These are phyloP conservation scores for Amphipyra tragopoginis DNA, from an alignment of 2,888 invertebrate species.

Conservation along the genomic window DNA sequence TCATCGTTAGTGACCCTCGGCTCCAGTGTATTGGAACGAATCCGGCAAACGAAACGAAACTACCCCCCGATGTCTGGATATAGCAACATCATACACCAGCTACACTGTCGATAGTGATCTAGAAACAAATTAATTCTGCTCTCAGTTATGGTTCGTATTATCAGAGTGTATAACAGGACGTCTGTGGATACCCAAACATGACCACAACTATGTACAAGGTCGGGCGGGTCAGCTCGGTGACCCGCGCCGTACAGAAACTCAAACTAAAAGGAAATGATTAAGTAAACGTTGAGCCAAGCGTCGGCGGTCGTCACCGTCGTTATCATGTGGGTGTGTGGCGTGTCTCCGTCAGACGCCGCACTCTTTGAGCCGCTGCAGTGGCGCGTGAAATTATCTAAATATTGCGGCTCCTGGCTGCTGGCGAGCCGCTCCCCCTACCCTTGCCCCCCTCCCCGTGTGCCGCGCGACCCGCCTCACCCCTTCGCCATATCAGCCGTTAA, in stretches of 20 bases:
- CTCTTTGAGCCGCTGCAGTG: slow-evolving; percentile 47
- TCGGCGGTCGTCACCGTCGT: background rate
- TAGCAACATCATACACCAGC: too few species aligned
- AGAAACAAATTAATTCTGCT: too few species aligned
- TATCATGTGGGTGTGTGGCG: background rate
- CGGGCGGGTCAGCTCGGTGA: background rate
- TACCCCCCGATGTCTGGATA: too few species aligned
- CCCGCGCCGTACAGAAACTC: background rate
- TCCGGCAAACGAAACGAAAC: too few species aligned
- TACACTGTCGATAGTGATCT: too few species aligned
- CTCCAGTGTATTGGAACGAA: too few species aligned
- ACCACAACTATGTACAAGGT: background rate
- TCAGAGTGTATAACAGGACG: too few species aligned
- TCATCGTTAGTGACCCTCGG: too few species aligned
- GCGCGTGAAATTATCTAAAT: slow-evolving; percentile 49
- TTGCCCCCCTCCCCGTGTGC: background rate
- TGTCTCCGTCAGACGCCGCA: slow-evolving; percentile 14
- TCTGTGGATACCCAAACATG: too few species aligned
- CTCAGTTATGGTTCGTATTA: too few species aligned
- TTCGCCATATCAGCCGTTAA: slow-evolving; percentile 28
- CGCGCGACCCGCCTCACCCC: background rate
- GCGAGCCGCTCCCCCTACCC: background rate
- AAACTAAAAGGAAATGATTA: background rate
- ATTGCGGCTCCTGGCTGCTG: slow-evolving; percentile 24
- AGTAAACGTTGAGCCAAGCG: slow-evolving; percentile 1